Conservation (phyloP, 2,888 invertebrate species). For the Trissolcus japonicus region DNA sequence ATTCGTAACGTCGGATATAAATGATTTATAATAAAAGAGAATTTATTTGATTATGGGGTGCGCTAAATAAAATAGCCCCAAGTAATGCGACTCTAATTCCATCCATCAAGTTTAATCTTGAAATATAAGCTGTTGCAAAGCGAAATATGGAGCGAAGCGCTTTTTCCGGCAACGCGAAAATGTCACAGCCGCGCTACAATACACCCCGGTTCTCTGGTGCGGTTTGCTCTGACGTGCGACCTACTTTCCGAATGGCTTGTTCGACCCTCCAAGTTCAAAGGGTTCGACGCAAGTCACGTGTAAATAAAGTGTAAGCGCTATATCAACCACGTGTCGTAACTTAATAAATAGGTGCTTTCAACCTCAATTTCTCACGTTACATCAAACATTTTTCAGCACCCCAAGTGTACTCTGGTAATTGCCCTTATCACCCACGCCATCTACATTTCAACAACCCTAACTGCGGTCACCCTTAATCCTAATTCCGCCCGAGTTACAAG, state of each 20-base stretch:
- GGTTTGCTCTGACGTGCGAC: constrained; percentile 64
- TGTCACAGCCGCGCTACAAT: constrained; percentile 31
- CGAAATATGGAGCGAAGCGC: constrained; percentile 18
- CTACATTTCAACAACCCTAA: constrained; percentile 1
- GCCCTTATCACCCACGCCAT: constrained; percentile 7
- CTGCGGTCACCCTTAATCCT: background rate
- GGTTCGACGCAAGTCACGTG: constrained; percentile 65
- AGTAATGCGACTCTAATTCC: constrained; percentile 13
- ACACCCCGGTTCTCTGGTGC: constrained; percentile 15
- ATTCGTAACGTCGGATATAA: no score
- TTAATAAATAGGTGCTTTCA: constrained; percentile 44
- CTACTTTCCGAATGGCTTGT: constrained; percentile 68
- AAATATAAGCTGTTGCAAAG: constrained; percentile 12
- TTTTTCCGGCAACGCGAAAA: constrained; percentile 31
- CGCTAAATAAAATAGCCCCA: constrained; percentile 5
- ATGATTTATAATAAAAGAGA: no score
- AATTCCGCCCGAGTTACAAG: no score
- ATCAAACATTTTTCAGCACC: constrained; percentile 31
- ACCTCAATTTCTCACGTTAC: constrained; percentile 25
- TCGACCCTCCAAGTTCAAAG: constrained; percentile 69
- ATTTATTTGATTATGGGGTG: no score
- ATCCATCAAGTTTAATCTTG: constrained; percentile 20
- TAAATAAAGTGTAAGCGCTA: constrained; percentile 59
- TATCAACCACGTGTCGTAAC: constrained; percentile 51
- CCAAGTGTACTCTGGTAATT: constrained; percentile 18